Conservation (phyloP, 2,888 invertebrate species). For the Pristionchus arcanus region DNA sequence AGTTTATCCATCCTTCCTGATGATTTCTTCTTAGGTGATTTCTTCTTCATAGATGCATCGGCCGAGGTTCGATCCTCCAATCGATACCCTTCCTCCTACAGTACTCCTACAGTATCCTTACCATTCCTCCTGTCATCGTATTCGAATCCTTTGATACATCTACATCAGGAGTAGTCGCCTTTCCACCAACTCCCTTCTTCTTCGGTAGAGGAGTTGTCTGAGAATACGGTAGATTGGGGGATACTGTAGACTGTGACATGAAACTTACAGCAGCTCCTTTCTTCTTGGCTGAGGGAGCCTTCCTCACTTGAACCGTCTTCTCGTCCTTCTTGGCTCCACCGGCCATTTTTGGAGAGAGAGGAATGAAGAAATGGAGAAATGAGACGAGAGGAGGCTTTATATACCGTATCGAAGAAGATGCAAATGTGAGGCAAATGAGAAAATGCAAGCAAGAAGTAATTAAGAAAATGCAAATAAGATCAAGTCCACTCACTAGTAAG, state of each 20-base stretch:
- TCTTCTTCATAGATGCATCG: conserved; percentile 20
- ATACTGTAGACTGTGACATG: not conserved
- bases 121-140: not conserved
- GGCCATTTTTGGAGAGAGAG: not conserved
- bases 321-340: conserved; percentile 2
- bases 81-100: conserved; percentile 8
- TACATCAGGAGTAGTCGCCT: not conserved
- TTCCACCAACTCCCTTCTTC: not conserved
- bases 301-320: not conserved
- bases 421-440: no score
- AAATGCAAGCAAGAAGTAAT: no score
- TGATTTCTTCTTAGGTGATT: conserved; percentile 22
- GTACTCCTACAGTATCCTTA: conserved; percentile 8
- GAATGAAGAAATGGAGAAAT: not conserved
- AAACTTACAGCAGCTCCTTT: not conserved
- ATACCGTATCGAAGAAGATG: not conserved
- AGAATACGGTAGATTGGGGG: not conserved
- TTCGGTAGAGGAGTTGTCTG: conserved; percentile 5
- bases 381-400: not conserved
- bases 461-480: no score
- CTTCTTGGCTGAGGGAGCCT: not conserved
- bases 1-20: not conserved
- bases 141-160: not conserved
- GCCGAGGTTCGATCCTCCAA: conserved; percentile 7
- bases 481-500: no score